phyloP scores from a whole-genome alignment of 2,888 invertebrate genomes.

The Caenorhabditis doughertyi region DNA sequence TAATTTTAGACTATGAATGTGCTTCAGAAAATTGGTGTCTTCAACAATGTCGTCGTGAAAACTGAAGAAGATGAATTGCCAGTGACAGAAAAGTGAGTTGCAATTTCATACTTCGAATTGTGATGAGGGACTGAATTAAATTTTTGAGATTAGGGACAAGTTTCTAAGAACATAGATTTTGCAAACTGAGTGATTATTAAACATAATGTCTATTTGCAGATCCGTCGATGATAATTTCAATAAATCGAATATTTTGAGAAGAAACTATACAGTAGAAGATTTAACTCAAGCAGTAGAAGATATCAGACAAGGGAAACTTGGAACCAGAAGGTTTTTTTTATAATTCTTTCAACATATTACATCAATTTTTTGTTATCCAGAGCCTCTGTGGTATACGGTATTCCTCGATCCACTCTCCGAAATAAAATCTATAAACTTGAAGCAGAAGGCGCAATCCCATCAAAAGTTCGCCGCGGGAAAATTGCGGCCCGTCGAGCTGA shows the following conservation, averaged over 20 bases:
- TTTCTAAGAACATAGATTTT: neutral
- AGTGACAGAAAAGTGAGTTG: conserved; percentile 35
- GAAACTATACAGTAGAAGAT: conserved; percentile 96
- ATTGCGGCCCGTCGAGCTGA: conserved; percentile 52
- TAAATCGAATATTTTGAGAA: conserved; percentile 84
- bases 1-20: conserved; percentile 54
- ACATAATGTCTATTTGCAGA: neutral
- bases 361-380: conserved; percentile 83
- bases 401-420: conserved; percentile 95
- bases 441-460: conserved; percentile 62
- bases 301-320: conserved; percentile 72
- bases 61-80: conserved; percentile 38
- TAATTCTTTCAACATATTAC: neutral
- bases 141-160: too few species aligned
- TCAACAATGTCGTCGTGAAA: conserved; percentile 33
- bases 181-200: neutral
- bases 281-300: conserved; percentile 93
- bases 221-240: conserved; percentile 2
- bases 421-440: conserved; percentile 89
- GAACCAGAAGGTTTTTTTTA: conserved; percentile 64
- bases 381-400: conserved; percentile 96
- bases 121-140: neutral
- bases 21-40: conserved; percentile 50
- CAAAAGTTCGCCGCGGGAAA: conserved; percentile 55
- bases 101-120: too few species aligned